These are phyloP conservation scores for Nipponacmea schrenckii DNA, from an alignment of 2,888 invertebrate genomes.

Conservation along the genomic window DNA sequence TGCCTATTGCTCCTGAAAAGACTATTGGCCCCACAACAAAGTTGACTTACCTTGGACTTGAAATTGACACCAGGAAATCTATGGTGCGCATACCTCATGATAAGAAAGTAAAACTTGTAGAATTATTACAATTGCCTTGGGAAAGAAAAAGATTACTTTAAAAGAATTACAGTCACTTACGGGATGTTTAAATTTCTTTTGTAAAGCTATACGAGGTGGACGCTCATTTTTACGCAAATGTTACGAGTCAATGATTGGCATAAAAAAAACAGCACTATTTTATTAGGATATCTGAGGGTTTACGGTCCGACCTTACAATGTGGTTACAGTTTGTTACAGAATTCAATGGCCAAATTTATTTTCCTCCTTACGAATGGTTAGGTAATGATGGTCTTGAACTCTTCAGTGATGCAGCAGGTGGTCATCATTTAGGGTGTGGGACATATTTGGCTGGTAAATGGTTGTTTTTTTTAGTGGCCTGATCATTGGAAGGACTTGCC, in stretches of 20 bases:
- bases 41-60: conserved; percentile 10
- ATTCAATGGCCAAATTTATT: conserved; percentile 20
- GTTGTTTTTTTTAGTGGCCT: conserved; percentile 14
- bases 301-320: conserved; percentile 17
- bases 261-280: conserved; percentile 15
- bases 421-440: conserved; percentile 13
- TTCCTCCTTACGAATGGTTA: conserved; percentile 10
- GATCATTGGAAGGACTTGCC: not conserved
- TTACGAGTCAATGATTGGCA: conserved; percentile 20
- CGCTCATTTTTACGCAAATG: conserved; percentile 21
- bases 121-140: not conserved
- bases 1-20: not conserved
- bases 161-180: conserved; percentile 10
- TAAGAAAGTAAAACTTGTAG: conserved; percentile 4
- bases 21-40: conserved; percentile 4
- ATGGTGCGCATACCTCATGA: conserved; percentile 5
- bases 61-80: conserved; percentile 10
- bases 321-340: conserved; percentile 15
- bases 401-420: conserved; percentile 19
- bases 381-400: conserved; percentile 6
- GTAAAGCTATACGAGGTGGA: conserved; percentile 13
- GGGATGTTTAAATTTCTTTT: conserved; percentile 10
- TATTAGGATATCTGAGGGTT: conserved; percentile 3
- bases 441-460: conserved; percentile 11
- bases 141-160: not conserved